Evolutionary conservation across 2,113 vertebrate genomes (phyloP).

Genomic region (Solea senegalensis): DNA sequence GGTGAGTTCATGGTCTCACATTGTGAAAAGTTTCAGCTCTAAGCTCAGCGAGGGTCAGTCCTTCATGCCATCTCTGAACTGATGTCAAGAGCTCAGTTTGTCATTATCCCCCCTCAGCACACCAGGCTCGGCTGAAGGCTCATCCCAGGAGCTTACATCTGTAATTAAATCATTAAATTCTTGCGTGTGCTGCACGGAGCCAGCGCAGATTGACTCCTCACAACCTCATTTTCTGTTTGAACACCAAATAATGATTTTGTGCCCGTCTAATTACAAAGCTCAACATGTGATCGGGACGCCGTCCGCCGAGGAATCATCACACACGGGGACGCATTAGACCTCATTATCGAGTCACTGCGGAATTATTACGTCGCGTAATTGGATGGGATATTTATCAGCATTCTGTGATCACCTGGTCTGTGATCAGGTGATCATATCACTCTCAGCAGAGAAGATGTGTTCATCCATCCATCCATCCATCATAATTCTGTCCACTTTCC

Average conservation of each 20-base stretch:
- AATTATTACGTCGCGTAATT: constrained; percentile 99
- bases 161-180: constrained; percentile 99
- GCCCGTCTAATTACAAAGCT: constrained; percentile 97
- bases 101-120: constrained; percentile 49
- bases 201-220: constrained; percentile 95
- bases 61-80: too few species aligned
- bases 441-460: too few species aligned
- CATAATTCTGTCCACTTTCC: too few species aligned
- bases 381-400: constrained; percentile 90
- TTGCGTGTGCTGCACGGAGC: constrained; percentile 94
- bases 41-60: too few species aligned
- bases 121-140: constrained; percentile 89
- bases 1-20: too few species aligned
- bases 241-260: constrained; percentile 99
- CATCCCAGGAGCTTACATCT: constrained; percentile 97
- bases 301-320: constrained; percentile 93
- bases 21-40: too few species aligned
- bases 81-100: too few species aligned
- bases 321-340: constrained; percentile 93
- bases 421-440: too few species aligned
- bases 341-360: constrained; percentile 96
- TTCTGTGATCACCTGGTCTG: too few species aligned
- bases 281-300: constrained; percentile 94
- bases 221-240: constrained; percentile 98
- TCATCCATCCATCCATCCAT: too few species aligned